Base-by-base conservation (phyloP, 2,888 invertebrate species). In the Agrenia bidenticulata region DNA sequence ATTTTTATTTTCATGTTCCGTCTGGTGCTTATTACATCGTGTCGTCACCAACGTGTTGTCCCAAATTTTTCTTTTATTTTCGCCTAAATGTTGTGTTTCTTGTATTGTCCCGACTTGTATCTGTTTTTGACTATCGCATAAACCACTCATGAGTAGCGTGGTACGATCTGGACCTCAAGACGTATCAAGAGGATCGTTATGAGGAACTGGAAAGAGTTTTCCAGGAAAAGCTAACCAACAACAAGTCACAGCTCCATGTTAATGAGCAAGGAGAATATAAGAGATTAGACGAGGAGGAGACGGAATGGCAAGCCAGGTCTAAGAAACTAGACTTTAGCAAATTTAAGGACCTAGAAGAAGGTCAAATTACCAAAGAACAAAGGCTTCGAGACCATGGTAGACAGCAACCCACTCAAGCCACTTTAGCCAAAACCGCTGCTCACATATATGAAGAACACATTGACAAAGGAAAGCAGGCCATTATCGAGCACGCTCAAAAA, bases 121-220 rank as follows among this genome's bases (percentile, higher is more conserved):
- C 60, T 50, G 49, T 24, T 39, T 37, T 41, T 51, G n/a, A 19
- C 4, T 19, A 19, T 26, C 32, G 19, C 24, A 23, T 45, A 32
- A 51, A 41, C 45, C 15, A 49, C 23, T 15, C 21, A 32, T 26
- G 26, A 56, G 24, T 51, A 70, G 94, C 94, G 77, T 94, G 94
- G 94, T 94, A 94, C 84, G 94, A 94, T 83, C 85, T 86, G 79
- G 93, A 91, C 80, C 86, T 92, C 79, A 84, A 88, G 74, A 87
- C 87, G 79, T 93, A 92, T 81, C 94, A 93, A 81, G 85, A 86
- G 80, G 89, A 89, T 77, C 88, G 92, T 74, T 83, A 86, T 80
- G 90, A 89, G 77, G 94, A 94, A 81, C 83, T 94, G 77, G 92
- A 92, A 80, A 88, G 88, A 80, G 87, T 90, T 55, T 94, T 94